These are phyloP conservation scores for Pica pica DNA, from an alignment of 2,113 vertebrate genomes.

Conservation along the genomic window DNA sequence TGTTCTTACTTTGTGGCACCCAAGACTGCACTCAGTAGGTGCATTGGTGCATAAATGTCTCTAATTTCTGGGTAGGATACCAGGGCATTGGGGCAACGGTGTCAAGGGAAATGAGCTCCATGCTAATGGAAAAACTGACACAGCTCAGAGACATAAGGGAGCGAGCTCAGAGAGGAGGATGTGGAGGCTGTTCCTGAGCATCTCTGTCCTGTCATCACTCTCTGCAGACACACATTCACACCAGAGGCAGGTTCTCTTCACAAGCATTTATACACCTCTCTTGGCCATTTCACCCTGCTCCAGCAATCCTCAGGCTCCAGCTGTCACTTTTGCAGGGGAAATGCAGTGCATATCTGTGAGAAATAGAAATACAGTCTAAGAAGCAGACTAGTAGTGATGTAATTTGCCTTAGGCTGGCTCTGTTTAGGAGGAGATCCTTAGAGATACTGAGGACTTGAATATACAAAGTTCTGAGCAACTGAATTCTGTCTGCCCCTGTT, in stretches of 20 bases:
- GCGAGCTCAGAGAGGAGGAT: background rate
- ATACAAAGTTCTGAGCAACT: background rate
- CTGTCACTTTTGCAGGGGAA: background rate
- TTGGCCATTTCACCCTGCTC: background rate
- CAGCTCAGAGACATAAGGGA: fast-evolving
- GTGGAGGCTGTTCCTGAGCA: background rate
- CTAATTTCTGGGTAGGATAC: background rate
- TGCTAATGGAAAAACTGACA: background rate
- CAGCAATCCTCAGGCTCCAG: background rate
- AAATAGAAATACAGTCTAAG: background rate
- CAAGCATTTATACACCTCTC: background rate
- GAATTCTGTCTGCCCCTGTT: background rate
- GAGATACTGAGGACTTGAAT: background rate
- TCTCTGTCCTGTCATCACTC: background rate
- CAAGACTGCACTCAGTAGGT: background rate
- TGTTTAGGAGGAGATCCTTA: background rate
- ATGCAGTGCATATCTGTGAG: background rate
- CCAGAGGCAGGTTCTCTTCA: background rate
- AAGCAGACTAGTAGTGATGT: background rate
- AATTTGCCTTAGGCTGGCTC: background rate
- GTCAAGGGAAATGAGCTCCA: background rate
- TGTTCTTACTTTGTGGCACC: background rate
- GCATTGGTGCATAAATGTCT: background rate
- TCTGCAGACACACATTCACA: background rate
- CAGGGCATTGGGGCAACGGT: background rate